These are phyloP conservation scores for Jacana jacana DNA, from an alignment of 2,113 vertebrate genomes.

Conservation along the genomic window DNA sequence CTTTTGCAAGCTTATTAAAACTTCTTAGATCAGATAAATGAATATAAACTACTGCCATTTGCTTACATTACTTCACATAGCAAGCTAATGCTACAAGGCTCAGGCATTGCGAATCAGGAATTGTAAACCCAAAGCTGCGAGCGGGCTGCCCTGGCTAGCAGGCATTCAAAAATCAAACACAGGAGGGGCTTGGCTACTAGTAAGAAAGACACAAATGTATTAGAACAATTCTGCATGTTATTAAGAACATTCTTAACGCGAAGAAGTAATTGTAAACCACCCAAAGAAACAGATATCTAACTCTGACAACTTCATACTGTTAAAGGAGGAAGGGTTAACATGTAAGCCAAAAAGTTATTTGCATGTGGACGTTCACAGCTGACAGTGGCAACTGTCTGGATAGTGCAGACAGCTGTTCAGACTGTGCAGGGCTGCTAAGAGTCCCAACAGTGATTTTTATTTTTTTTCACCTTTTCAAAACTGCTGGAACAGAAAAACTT, in stretches of 20 bases:
- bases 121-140: slow-evolving; percentile 14
- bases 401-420: slow-evolving; percentile 79
- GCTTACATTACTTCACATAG: not conserved
- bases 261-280: not conserved
- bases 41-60: not conserved
- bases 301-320: not conserved
- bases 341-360: slow-evolving; percentile 64
- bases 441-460: slow-evolving; percentile 64
- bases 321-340: slow-evolving; percentile 69
- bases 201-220: not conserved
- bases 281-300: not conserved
- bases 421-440: slow-evolving; percentile 54
- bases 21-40: slow-evolving; percentile 23
- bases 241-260: not conserved
- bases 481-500: slow-evolving; percentile 55
- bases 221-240: not conserved
- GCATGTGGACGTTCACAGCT: slow-evolving; percentile 75
- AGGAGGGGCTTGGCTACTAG: not conserved
- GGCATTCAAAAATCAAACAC: not conserved
- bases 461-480: slow-evolving; percentile 76
- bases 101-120: slow-evolving; percentile 33
- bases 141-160: not conserved
- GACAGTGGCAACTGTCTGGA: slow-evolving; percentile 79
- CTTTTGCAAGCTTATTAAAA: slow-evolving; percentile 30
- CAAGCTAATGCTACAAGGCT: not conserved